Evolutionary conservation across 2,888 invertebrate species (phyloP), one percentile per base, ranked within the genome.

Genomic region (Mactromeris polynyma): DNA sequence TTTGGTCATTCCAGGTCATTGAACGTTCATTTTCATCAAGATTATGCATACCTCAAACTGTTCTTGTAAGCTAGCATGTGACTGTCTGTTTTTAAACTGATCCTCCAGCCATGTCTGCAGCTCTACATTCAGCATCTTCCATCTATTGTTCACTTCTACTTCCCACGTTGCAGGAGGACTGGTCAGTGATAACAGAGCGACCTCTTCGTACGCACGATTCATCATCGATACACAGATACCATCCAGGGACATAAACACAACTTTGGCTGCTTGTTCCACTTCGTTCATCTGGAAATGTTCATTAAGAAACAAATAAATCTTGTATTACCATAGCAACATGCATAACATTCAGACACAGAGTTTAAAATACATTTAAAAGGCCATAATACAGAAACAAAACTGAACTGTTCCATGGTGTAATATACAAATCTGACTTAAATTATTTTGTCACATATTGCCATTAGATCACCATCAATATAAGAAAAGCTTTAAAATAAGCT

Each of bases 51-150:
- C 97, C 95, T 97, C 97, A 80, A 98, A 97, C 96, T 98, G 98
- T 95, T 98, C 98, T 95, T 98, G 98, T 78, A 98, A 96, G 93
- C 98, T 98, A 82, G 98, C 98, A 94, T 98, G 98, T 94, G 98
- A 98, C 93, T 97, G 97, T 21, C 98, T 98, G 40, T 97, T 97
- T 94, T 97, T 97, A 97, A 98, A 98, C 95, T 98, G 98, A 92
- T 98, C 98, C 96, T 98, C 98, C 80, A 98, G 97, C 98, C 98
- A 98, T 0, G 98, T 97, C 4, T 98, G 98, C 36, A 98, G 96
- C 94, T 98, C 98, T 46, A 98, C 97, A 0, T 98, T 98, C 2
- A 98, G 96, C 51, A 98, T 97, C 96, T 98, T 98, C 98, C 98
- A 98, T 95, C 98, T 98, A 93, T 98, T 98, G 31, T 98, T 98